Evolutionary conservation across 2,888 invertebrate genomes (phyloP).

Genomic region (Apeira syringaria): DNA sequence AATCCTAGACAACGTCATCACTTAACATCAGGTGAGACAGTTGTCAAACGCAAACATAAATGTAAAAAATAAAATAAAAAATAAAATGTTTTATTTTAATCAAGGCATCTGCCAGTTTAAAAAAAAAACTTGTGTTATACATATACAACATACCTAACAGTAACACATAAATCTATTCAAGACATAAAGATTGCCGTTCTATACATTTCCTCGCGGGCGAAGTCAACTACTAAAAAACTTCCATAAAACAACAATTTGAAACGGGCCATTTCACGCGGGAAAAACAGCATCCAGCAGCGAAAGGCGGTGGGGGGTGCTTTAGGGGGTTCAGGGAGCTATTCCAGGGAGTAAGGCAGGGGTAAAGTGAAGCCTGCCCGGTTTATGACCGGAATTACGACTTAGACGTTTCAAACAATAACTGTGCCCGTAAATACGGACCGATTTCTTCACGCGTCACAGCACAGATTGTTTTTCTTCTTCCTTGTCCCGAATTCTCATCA

Average conservation of each 20-base stretch:
- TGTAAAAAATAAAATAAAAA: no score
- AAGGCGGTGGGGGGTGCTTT: slow-evolving; percentile 40
- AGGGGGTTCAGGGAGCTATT: slow-evolving; percentile 21
- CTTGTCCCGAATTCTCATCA: slow-evolving; percentile 37
- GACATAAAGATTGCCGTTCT: slow-evolving; percentile 68
- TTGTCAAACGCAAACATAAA: no score
- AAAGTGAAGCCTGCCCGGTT: slow-evolving; percentile 75
- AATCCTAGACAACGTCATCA: no score
- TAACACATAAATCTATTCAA: slow-evolving; percentile 38
- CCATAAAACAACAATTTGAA: slow-evolving; percentile 84
- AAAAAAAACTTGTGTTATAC: no score
- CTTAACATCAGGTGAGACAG: no score
- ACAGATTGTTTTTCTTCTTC: slow-evolving; percentile 67
- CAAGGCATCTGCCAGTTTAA: no score
- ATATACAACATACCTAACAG: slow-evolving; percentile 8
- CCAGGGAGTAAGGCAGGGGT: slow-evolving; percentile 40
- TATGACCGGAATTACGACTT: slow-evolving; percentile 82
- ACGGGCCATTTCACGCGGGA: slow-evolving; percentile 80
- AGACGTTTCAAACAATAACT: slow-evolving; percentile 84
- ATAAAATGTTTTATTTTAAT: no score
- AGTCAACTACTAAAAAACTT: slow-evolving; percentile 83
- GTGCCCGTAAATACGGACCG: slow-evolving; percentile 78
- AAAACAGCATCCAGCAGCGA: slow-evolving; percentile 71
- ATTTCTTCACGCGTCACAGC: slow-evolving; percentile 82
- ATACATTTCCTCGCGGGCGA: slow-evolving; percentile 65